Conservation (phyloP, 2,888 invertebrate species). For the Auanema freiburgensis region DNA sequence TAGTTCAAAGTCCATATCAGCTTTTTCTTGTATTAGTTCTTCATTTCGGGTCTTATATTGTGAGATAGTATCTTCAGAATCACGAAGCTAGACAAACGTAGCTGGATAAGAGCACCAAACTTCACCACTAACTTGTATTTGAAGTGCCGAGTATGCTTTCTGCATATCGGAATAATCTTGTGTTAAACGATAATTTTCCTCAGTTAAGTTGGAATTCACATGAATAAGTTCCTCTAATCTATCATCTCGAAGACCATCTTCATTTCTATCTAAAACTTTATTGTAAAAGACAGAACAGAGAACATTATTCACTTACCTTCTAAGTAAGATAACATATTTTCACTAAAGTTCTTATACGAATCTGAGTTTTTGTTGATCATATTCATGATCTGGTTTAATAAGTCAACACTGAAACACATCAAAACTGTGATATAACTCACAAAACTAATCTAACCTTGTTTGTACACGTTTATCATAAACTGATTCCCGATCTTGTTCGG, state of each 20-base stretch:
- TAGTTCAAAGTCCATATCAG: constrained; percentile 80
- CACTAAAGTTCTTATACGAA: not conserved
- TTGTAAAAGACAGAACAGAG: not conserved
- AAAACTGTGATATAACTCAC: not conserved
- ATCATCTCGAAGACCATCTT: constrained; percentile 13
- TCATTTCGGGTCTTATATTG: constrained; percentile 25
- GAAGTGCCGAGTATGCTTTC: constrained; percentile 5
- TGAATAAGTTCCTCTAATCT: constrained; percentile 22
- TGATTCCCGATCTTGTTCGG: constrained; percentile 24
- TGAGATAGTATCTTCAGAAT: constrained; percentile 16
- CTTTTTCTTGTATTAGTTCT: constrained; percentile 87
- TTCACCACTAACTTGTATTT: constrained; percentile 4
- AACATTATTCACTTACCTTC: too few relatives aligned
- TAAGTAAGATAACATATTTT: too few relatives aligned
- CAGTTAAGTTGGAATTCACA: constrained; percentile 4
- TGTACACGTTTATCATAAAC: constrained; percentile 28
- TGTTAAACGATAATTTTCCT: constrained; percentile 14
- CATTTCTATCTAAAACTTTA: not conserved
- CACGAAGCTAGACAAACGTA: constrained; percentile 7
- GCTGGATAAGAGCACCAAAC: too few relatives aligned
- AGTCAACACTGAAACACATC: constrained; percentile 3
- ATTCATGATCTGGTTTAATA: constrained; percentile 2
- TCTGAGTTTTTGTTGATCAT: constrained; percentile 1
- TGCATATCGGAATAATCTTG: constrained; percentile 13
- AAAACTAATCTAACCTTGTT: constrained; percentile 18